Evolutionary conservation across 2,113 vertebrate genomes (phyloP).

Genomic region (Lophotis ruficrista): DNA sequence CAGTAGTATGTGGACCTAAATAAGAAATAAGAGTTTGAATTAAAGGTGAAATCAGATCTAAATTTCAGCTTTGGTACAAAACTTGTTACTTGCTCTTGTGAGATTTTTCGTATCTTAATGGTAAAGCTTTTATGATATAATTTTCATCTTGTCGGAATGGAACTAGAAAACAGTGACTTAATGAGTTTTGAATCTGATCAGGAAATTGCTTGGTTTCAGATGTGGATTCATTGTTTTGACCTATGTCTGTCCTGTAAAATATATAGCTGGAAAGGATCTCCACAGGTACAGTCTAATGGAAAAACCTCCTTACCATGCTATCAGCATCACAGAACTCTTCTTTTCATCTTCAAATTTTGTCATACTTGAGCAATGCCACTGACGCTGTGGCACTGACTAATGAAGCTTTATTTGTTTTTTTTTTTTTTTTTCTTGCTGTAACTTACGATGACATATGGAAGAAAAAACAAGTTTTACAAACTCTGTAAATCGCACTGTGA

Average conservation of each 20-base stretch:
- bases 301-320: neutral
- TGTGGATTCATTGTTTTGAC: neutral
- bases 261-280: neutral
- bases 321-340: neutral
- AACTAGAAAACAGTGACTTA: neutral
- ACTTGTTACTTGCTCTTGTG: neutral
- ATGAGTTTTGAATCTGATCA: neutral
- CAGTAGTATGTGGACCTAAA: neutral
- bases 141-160: neutral
- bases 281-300: neutral
- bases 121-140: neutral
- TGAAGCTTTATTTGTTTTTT: neutral
- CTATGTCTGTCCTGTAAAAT: neutral
- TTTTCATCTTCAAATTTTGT: neutral
- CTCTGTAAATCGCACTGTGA: conserved; percentile 18
- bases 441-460: neutral
- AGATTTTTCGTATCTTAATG: neutral
- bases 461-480: conserved; percentile 39
- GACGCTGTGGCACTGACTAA: neutral
- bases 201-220: neutral
- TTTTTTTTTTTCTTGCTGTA: neutral
- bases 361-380: neutral
- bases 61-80: neutral
- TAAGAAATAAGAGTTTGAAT: neutral
- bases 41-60: neutral